Base-by-base conservation (phyloP, 2,113 vertebrate species). In the Xiphophorus hellerii region DNA sequence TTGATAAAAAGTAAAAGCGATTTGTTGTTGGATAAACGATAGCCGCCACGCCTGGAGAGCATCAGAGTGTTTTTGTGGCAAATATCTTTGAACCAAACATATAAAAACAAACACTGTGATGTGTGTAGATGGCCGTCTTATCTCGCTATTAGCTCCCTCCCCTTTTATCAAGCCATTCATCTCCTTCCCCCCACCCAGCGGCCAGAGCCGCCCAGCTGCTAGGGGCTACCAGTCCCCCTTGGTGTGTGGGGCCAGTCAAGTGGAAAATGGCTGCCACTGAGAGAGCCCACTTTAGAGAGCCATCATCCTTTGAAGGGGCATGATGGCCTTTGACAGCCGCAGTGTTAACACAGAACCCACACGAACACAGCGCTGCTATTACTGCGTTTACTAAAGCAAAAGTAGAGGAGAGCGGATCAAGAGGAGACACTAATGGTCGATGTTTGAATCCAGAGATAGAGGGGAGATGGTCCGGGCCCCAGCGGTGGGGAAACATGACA, bases 231-330 rank as follows among this genome's bases (percentile, higher is more conserved):
- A 79, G 84, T 90, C 80, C 88, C 91, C 90, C 91, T 92, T 91
- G 78, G 77, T 93, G 90, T 91, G 90, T 91, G 90, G 86, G 90
- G 81, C 92, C 92, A 94, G 93, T 94, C 90, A 92, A 94, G 92
- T 94, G 93, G 93, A 94, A 94, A 94, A 93, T 94, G 91, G 92
- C 85, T 89, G 88, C 91, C 88, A 84, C 90, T 60, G 81, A 90
- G 90, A 93, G 91, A 93, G 93, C 88, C 89, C 92, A 94, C 90
- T 94, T 94, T 92, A 94, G 91, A 93, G 92, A 92, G 91, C 84
- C 91, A 89, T 93, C 93, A 93, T 87, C 85, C 85, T 93, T 93
- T 93, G 92, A 94, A 91, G 90, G 89, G 90, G 84, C 81, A 83
- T 91, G 92, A 94, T 93, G 93, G 90, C 89, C 92, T 91, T 88